Evolutionary conservation across 2,113 vertebrate genomes (phyloP).

Genomic region (Pangasianodon hypophthalmus): DNA sequence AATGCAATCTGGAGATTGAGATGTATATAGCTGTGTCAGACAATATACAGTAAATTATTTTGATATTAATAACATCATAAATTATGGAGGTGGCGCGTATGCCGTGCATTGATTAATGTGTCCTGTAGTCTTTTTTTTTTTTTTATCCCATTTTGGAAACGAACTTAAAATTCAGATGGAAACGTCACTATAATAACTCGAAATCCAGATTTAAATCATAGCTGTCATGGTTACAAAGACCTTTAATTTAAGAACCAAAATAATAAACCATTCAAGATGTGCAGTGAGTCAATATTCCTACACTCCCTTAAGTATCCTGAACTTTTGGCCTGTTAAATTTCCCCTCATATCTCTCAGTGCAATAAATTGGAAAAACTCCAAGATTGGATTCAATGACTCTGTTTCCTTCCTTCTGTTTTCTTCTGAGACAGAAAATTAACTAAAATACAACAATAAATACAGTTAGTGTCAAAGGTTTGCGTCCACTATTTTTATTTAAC

Average conservation of each 20-base stretch:
- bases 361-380: constrained; percentile 7
- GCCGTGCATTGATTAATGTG: neutral
- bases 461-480: neutral
- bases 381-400: constrained; percentile 40
- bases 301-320: constrained; percentile 20
- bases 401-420: constrained; percentile 10
- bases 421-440: constrained; percentile 32
- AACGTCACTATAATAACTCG: neutral
- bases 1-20: neutral
- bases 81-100: neutral
- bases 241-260: neutral
- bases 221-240: constrained; percentile 12
- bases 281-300: neutral
- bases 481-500: neutral
- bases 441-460: constrained; percentile 22
- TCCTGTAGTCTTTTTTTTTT: neutral
- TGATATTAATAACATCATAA: neutral
- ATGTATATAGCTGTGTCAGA: neutral
- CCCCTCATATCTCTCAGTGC: constrained; percentile 8
- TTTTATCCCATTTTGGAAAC: neutral
- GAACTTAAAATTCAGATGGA: neutral
- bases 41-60: neutral
- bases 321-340: constrained; percentile 19
- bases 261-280: constrained; percentile 7
- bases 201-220: constrained; percentile 31